Evolutionary conservation across 2,797 vertebrate species (phyloP), one percentile per base, ranked within the genome.

Genomic region (Austrolebias charrua): DNA sequence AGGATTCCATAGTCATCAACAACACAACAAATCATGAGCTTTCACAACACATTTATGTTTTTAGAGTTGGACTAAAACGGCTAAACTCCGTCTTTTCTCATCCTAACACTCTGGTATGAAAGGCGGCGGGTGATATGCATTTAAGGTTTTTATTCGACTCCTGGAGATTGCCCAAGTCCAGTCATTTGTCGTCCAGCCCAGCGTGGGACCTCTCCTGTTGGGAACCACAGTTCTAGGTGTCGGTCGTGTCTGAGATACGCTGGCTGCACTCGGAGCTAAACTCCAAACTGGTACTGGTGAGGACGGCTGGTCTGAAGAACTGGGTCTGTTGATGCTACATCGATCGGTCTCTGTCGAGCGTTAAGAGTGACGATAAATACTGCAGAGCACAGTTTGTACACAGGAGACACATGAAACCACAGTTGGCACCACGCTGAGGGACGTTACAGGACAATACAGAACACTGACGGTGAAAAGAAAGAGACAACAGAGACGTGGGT

Each of bases 391-490:
- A 73, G 65, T 35, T 67, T 61, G 57, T 55, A 80, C 70, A 78
- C 18, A 28, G 40, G 66, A 73, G 55, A 86, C 79, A 79, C 82
- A 24, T 24, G 66, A 80, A 75, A 85, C 75, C 73, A 87, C 79
- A 81, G 44, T 79, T 86, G 87, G 88, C 87, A 88, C 84, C 81
- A 83, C 79, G 81, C 44, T 69, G 12, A 83, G 64, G 76, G 46
- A 86, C 80, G 20, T 58, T 69, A 82, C 73, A 66, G 60, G 53
- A 79, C 66, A 76, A 76, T 74, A 86, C 70, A 90, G 87, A 95
- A 93, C 90, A 94, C 92, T 78, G 68, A 85, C 76, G 91, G 90
- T 68, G 18, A 62, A 86, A 91, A 91, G 31, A 89, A 85, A 88
- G 92, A 93, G 81, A 86, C 56, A 60, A 75, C 87, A 90, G 88